These are phyloP conservation scores for Picathartes gymnocephalus DNA, from an alignment of 2,113 vertebrate species.

Conservation along the genomic window DNA sequence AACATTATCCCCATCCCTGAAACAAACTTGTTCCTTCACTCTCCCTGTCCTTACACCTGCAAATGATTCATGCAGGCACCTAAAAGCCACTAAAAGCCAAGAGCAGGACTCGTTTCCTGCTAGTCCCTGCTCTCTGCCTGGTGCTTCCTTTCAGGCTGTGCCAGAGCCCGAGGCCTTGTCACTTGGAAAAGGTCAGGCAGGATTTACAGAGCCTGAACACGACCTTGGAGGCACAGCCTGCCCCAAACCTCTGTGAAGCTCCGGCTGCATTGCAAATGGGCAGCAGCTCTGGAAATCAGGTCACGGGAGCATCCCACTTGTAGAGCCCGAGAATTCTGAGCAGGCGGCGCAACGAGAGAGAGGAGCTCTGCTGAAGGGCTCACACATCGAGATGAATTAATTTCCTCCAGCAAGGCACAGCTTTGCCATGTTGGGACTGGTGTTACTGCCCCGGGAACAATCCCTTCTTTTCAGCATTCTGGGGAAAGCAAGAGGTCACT, in stretches of 20 bases:
- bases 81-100: background rate
- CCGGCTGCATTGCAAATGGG: rapidly evolving
- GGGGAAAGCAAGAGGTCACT: background rate
- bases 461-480: background rate
- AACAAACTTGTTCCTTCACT: background rate
- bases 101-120: background rate
- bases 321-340: background rate
- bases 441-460: background rate
- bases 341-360: rapidly evolving
- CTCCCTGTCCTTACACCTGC: background rate
- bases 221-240: background rate
- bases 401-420: background rate
- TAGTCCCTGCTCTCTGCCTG: rapidly evolving
- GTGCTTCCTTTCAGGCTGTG: background rate
- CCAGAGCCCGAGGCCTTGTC: background rate
- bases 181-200: background rate
- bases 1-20: background rate
- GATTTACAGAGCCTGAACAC: background rate
- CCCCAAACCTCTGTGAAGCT: background rate
- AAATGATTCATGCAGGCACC: background rate
- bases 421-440: background rate
- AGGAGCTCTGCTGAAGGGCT: background rate
- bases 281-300: background rate
- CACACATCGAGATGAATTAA: background rate
- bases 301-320: rapidly evolving